These are phyloP conservation scores for Deilephila porcellus DNA, from an alignment of 2,888 invertebrate genomes.

Conservation along the genomic window DNA sequence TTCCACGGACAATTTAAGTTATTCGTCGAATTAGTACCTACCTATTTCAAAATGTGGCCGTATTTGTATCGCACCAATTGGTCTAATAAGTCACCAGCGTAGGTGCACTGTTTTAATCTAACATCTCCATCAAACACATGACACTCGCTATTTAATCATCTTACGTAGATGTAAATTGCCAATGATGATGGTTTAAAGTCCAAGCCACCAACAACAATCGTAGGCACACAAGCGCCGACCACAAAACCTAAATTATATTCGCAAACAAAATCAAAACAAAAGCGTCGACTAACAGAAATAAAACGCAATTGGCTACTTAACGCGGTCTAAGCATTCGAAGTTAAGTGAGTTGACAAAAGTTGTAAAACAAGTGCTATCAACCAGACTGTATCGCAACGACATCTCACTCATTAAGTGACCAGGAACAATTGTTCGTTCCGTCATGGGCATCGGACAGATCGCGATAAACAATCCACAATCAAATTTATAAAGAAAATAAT, in stretches of 20 bases:
- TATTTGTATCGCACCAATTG: too few species aligned
- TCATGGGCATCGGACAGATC: constrained; percentile 13
- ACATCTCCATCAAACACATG: too few species aligned
- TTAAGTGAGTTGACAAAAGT: constrained; percentile 22
- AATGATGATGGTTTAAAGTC: too few species aligned
- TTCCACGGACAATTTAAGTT: too few species aligned
- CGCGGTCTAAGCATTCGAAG: constrained; percentile 1
- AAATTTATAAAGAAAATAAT: constrained; percentile 24
- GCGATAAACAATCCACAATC: constrained; percentile 16
- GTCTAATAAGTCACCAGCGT: too few species aligned
- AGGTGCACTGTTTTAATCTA: too few species aligned
- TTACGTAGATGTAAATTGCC: too few species aligned
- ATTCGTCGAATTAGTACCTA: too few species aligned
- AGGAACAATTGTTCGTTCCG: constrained; percentile 19
- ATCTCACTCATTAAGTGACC: constrained; percentile 20
- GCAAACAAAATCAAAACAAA: constrained; percentile 1
- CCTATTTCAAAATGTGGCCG: too few species aligned
- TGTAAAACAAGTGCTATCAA: constrained; percentile 24
- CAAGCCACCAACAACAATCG: too few species aligned
- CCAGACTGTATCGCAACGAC: constrained; percentile 15
- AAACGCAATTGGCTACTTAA: constrained; percentile 25
- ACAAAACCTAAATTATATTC: not conserved
- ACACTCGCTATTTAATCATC: too few species aligned
- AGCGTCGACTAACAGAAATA: constrained; percentile 17
- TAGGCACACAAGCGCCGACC: too few species aligned